These are phyloP conservation scores for Ameiurus melas DNA, from an alignment of 2,113 vertebrate genomes.

Conservation along the genomic window DNA sequence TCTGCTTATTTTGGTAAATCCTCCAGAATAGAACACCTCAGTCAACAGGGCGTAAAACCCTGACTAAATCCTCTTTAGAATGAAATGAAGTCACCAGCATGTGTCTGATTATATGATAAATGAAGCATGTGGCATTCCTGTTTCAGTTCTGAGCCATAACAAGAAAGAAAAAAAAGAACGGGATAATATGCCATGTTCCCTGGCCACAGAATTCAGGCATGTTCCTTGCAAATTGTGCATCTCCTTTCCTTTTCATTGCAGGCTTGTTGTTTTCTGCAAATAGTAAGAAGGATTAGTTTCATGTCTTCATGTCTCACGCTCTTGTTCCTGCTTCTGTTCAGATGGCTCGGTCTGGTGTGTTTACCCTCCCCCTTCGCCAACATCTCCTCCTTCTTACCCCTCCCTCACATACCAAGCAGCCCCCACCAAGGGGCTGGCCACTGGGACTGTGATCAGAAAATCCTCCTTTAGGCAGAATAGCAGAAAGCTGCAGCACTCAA, in stretches of 20 bases:
- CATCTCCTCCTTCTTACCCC: conserved; percentile 51
- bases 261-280: conserved; percentile 3
- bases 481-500: background rate
- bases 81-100: conserved; percentile 57
- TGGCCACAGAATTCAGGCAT: conserved; percentile 60
- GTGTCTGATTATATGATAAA: conserved; percentile 54
- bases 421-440: conserved; percentile 54
- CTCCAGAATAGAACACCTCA: conserved; percentile 11
- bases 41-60: conserved; percentile 52
- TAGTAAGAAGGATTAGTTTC: conserved; percentile 32
- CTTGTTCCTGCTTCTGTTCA: conserved; percentile 65
- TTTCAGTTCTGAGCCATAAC: conserved; percentile 59
- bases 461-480: conserved; percentile 1
- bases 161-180: conserved; percentile 46
- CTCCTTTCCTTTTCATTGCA: conserved; percentile 41
- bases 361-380: conserved; percentile 66
- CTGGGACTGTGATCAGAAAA: conserved; percentile 44
- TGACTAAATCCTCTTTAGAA: conserved; percentile 60
- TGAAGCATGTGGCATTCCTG: conserved; percentile 43
- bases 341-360: conserved; percentile 68
- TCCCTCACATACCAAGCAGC: conserved; percentile 56
- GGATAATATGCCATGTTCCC: conserved; percentile 34
- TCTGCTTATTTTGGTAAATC: conserved; percentile 30
- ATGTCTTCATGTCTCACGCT: conserved; percentile 53
- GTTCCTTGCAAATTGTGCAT: conserved; percentile 61